phyloP scores from a whole-genome alignment of 2,888 invertebrate species.

The Papilio demoleus region DNA sequence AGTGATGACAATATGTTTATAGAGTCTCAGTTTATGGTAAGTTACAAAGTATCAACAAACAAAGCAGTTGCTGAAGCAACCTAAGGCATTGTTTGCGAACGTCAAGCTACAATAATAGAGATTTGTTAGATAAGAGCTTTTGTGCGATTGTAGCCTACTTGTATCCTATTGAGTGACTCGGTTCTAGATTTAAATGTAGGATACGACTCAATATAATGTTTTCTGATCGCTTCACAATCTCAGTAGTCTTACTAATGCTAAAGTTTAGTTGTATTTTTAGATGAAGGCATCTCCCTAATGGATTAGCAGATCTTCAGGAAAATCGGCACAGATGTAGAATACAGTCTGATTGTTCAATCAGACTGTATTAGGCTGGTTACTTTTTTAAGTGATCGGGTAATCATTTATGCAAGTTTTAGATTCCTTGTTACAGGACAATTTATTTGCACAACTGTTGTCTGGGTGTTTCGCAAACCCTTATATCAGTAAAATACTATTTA shows the following conservation, averaged over 20 bases:
- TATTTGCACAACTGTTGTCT: background rate
- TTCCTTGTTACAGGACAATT: background rate
- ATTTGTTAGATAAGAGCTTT: background rate
- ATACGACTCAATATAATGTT: background rate
- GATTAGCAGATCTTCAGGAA: too few species aligned
- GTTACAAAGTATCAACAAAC: constrained; percentile 22
- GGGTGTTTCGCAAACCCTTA: too few species aligned
- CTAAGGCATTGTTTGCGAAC: background rate
- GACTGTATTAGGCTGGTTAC: too few species aligned
- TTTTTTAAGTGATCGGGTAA: too few species aligned
- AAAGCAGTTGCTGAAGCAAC: constrained; percentile 4
- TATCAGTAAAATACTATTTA: constrained; percentile 6
- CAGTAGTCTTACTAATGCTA: too few species aligned
- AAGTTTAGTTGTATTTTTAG: too few species aligned
- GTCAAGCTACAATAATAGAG: background rate
- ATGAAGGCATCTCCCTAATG: too few species aligned
- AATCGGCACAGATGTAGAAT: too few species aligned
- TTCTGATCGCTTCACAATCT: background rate
- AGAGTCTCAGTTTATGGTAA: too few species aligned
- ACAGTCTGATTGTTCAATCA: too few species aligned
- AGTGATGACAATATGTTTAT: background rate
- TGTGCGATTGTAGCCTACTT: background rate
- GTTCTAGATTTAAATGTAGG: background rate
- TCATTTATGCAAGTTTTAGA: background rate
- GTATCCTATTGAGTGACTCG: background rate